Evolutionary conservation across 2,797 vertebrate species (phyloP).

Genomic region (Rhinogobio ventralis): DNA sequence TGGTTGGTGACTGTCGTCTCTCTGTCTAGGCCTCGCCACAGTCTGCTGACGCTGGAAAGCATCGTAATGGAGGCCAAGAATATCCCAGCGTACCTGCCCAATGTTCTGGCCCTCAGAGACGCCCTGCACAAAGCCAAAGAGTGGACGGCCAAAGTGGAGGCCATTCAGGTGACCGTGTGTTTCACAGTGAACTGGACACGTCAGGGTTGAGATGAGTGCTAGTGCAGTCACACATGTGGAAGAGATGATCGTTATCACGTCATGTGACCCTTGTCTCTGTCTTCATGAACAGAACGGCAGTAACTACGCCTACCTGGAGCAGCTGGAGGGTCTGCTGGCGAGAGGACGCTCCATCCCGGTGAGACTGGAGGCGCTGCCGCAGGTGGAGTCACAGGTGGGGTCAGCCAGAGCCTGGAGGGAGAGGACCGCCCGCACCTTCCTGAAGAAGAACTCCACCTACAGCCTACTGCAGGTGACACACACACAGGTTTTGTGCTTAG

Average conservation of each 20-base stretch:
- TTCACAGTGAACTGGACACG: not conserved
- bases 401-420: slow-evolving; percentile 96
- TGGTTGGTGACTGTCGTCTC: not conserved
- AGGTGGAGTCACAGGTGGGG: slow-evolving; percentile 95
- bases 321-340: slow-evolving; percentile 90
- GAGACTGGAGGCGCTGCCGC: slow-evolving; percentile 89
- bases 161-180: slow-evolving; percentile 85
- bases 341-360: slow-evolving; percentile 94
- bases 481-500: too few relatives aligned
- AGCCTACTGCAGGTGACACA: slow-evolving; percentile 89
- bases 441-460: slow-evolving; percentile 98
- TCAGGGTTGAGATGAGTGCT: too few relatives aligned
- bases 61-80: slow-evolving; percentile 94
- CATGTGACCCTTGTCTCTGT: not conserved
- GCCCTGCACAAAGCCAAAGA: slow-evolving; percentile 95
- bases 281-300: slow-evolving; percentile 82
- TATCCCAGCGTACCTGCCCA: slow-evolving; percentile 96
- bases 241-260: not conserved
- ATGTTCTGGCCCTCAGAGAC: slow-evolving; percentile 92
- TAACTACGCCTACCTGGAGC: slow-evolving; percentile 93
- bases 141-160: slow-evolving; percentile 94
- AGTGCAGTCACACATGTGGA: too few relatives aligned
- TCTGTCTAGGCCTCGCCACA: slow-evolving; percentile 89
- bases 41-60: slow-evolving; percentile 90
- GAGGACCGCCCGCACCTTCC: slow-evolving; percentile 92